Evolutionary conservation across 2,797 vertebrate genomes (phyloP).

Genomic region (Dromococcyx pavoninus): DNA sequence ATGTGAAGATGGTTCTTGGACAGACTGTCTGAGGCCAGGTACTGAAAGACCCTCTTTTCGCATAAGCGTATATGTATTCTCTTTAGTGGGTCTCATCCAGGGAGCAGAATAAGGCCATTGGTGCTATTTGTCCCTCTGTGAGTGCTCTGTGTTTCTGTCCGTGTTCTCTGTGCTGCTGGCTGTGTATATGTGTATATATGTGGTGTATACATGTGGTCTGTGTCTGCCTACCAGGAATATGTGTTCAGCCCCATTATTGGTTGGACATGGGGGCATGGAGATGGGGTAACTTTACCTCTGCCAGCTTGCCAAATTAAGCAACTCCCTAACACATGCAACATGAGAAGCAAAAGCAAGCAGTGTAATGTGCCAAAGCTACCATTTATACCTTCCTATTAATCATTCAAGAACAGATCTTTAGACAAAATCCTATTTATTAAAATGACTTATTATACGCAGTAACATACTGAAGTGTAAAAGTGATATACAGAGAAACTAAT

Average conservation of each 20-base stretch:
- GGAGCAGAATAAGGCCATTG: neutral
- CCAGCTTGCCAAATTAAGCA: neutral
- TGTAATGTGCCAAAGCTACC: neutral
- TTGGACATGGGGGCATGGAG: neutral
- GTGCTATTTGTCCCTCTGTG: neutral
- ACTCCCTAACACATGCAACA: neutral
- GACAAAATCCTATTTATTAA: neutral
- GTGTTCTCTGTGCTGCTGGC: neutral
- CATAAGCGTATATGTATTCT: neutral
- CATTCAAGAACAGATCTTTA: neutral
- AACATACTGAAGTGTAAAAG: neutral
- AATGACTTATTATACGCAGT: neutral
- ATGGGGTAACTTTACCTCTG: neutral
- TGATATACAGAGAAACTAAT: neutral
- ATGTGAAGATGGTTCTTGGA: no score
- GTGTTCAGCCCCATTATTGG: neutral
- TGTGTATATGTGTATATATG: no score
- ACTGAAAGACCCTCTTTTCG: neutral
- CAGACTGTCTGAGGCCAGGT: neutral
- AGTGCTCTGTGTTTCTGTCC: neutral
- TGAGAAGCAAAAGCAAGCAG: neutral
- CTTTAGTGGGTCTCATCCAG: no score
- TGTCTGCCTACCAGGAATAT: neutral
- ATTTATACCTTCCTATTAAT: neutral
- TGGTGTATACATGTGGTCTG: fast-evolving